Evolutionary conservation across 2,113 vertebrate species (phyloP).

Genomic region (Cariama cristata): DNA sequence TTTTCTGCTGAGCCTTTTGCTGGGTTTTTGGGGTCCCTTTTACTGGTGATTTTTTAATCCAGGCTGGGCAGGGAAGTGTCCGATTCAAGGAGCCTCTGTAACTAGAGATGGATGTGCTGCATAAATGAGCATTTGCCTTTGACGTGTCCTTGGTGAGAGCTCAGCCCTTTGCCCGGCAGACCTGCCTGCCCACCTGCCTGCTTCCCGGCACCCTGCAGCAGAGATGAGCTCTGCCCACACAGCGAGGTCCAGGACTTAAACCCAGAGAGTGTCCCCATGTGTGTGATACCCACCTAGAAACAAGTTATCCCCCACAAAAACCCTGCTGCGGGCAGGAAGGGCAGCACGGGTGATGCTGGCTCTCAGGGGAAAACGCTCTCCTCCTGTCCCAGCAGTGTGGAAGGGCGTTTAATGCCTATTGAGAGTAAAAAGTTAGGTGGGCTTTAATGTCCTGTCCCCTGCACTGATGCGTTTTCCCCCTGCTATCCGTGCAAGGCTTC

Average conservation of each 20-base stretch:
- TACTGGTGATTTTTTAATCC: neutral
- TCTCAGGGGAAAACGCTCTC: neutral
- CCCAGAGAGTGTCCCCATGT: too few species aligned
- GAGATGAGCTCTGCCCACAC: neutral
- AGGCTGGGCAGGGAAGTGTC: neutral
- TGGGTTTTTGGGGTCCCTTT: neutral
- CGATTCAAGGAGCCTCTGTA: too few species aligned
- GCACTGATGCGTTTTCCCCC: too few species aligned
- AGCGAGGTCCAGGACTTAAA: accelerated
- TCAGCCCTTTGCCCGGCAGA: neutral
- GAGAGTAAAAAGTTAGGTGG: neutral
- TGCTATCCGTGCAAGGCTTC: neutral
- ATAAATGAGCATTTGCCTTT: neutral
- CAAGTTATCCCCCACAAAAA: accelerated
- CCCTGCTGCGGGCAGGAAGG: neutral
- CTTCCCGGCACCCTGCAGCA: accelerated
- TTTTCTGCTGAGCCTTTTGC: neutral
- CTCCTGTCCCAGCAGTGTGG: neutral
- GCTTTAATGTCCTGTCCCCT: neutral
- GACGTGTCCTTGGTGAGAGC: neutral
- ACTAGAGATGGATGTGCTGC: neutral
- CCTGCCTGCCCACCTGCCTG: neutral
- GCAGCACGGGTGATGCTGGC: accelerated
- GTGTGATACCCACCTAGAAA: neutral
- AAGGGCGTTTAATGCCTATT: neutral